Evolutionary conservation across 2,888 invertebrate genomes (phyloP).

Genomic region (Apodemia mormo): DNA sequence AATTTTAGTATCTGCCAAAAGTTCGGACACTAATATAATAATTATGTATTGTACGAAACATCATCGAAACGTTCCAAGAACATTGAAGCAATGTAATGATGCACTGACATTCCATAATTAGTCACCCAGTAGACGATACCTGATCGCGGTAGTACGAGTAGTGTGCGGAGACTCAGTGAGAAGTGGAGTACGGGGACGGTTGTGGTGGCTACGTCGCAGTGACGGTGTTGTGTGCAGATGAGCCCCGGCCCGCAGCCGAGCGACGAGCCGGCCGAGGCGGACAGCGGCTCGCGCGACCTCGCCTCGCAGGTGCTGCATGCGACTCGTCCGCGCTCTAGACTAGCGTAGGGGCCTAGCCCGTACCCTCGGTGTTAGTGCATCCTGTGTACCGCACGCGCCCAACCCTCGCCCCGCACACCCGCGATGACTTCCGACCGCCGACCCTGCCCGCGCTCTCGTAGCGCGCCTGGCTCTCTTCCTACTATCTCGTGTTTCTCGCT

Average conservation of each 20-base stretch:
- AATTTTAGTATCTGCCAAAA: background rate
- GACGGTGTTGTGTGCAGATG: slow-evolving; percentile 80
- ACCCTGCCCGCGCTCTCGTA: slow-evolving; percentile 60
- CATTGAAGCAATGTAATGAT: slow-evolving; percentile 30
- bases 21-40: slow-evolving; percentile 3
- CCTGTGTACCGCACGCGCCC: slow-evolving; percentile 53
- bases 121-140: slow-evolving; percentile 45
- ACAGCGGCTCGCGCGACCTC: slow-evolving; percentile 73
- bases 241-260: slow-evolving; percentile 77
- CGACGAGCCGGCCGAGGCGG: slow-evolving; percentile 68
- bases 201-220: slow-evolving; percentile 69
- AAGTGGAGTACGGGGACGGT: slow-evolving; percentile 75
- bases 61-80: slow-evolving; percentile 22
- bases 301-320: slow-evolving; percentile 74
- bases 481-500: slow-evolving; percentile 94
- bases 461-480: slow-evolving; percentile 83
- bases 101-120: slow-evolving; percentile 35
- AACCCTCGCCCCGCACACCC: slow-evolving; percentile 52
- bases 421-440: slow-evolving; percentile 59
- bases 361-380: slow-evolving; percentile 73
- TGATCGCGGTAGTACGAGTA: slow-evolving; percentile 40
- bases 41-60: background rate
- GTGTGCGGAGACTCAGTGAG: slow-evolving; percentile 76
- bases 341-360: slow-evolving; percentile 74
- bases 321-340: slow-evolving; percentile 53